These are phyloP conservation scores for Astreopora myriophthalma DNA, from an alignment of 64 coral and sea anemone genomes.

Conservation along the genomic window DNA sequence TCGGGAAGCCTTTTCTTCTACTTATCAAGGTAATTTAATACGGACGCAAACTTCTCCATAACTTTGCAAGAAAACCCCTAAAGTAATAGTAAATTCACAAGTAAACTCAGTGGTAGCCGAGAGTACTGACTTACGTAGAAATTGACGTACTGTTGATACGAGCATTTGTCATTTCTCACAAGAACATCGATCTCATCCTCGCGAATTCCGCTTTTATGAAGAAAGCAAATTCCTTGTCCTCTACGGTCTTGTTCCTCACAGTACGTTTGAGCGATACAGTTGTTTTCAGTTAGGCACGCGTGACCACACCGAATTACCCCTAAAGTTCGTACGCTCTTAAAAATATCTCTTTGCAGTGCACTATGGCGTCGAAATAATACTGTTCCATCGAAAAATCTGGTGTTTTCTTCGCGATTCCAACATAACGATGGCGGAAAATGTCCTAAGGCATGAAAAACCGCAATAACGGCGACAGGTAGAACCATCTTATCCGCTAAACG, in stretches of 20 bases:
- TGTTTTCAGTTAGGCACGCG: background rate
- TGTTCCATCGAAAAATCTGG: background rate
- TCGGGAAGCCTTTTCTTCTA: too few relatives aligned
- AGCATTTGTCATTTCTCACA: background rate
- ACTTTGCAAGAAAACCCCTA: too few relatives aligned
- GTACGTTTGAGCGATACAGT: constrained; percentile 22
- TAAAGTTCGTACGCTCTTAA: background rate
- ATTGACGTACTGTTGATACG: constrained; percentile 47
- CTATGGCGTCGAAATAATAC: background rate
- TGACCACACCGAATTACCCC: background rate
- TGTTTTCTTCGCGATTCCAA: background rate
- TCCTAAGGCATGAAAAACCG: background rate
- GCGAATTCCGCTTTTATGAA: constrained; percentile 38
- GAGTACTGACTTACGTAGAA: constrained; percentile 57
- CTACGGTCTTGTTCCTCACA: background rate
- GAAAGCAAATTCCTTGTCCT: background rate
- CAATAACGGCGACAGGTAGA: background rate
- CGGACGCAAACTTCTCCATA: too few relatives aligned
- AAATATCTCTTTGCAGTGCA: background rate
- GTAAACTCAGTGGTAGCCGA: too few relatives aligned
- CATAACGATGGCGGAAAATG: background rate
- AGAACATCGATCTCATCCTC: background rate
- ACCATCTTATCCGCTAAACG: background rate
- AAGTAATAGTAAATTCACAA: too few relatives aligned
- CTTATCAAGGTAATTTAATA: too few relatives aligned